Base-by-base conservation (phyloP, 2,797 vertebrate species). In the Austrolebias charrua region DNA sequence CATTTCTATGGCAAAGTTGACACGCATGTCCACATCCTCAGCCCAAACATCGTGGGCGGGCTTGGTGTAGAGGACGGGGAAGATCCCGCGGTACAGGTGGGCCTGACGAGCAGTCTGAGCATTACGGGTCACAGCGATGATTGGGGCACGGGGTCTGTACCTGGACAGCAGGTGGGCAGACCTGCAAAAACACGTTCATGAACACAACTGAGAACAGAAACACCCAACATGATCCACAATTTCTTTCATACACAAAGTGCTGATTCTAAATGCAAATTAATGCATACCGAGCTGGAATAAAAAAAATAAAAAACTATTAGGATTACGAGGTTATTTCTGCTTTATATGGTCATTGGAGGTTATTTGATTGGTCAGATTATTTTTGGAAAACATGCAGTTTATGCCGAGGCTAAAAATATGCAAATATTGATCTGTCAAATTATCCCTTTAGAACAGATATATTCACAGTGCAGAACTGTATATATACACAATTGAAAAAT, bases 1-100 rank as follows among this genome's bases (percentile, higher is more conserved):
- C 43, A 98, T 94, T 18, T 96, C 95, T 95, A 98, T 98, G 80
- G 95, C 96, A 66, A 96, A 92, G 89, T 94, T 98, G 45, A 99
- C 97, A 0, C 97, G 91, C 69, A 94, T 92, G 80, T 99, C 98
- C 6, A 99, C 97, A 0, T 99, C 98, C 87, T 98, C 98, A 0
- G 97, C 96, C 96, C 97, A 98, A 14, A 97, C 92, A 0, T 96
- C 93, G 0, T 94, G 80, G 35, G 94, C 76, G 0, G 94, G 81
- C 0, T 93, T 92, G 65, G 92, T 96, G 93, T 94, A 99, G 38
- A 98, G 78, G 52, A 98, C 95, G 0, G 97, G 97, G 89, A 98
- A 99, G 88, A 99, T 95, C 60, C 98, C 98, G 0, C 98, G 96
- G 88, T 96, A 98, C 67, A 98, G 92, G 78, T 99, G 97, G 47